Conservation (phyloP, 2,113 vertebrate genomes). For the Oreochromis niloticus region DNA sequence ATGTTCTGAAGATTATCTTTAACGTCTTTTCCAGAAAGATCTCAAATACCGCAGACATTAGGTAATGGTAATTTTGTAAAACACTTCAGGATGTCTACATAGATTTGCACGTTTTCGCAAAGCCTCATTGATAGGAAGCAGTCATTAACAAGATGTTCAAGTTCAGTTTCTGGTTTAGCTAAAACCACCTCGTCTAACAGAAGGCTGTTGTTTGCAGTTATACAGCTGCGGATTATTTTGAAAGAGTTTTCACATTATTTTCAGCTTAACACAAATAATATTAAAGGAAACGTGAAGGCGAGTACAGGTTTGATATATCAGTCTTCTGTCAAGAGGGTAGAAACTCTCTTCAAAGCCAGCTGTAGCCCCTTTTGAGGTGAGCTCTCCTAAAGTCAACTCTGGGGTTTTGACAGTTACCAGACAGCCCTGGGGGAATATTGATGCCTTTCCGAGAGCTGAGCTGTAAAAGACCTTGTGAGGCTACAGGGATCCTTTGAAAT, state of each 20-base stretch:
- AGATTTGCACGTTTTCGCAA: not conserved
- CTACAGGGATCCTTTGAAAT: slow-evolving; percentile 41
- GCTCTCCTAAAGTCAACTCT: slow-evolving; percentile 36
- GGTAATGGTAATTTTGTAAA: not conserved
- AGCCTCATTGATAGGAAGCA: not conserved
- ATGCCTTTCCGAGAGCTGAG: slow-evolving; percentile 31
- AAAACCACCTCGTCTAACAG: not conserved
- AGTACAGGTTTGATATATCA: not conserved
- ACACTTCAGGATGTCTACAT: not conserved
- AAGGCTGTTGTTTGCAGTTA: not conserved
- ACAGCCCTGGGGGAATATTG: slow-evolving; percentile 36
- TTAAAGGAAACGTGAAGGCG: not conserved
- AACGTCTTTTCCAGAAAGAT: not conserved
- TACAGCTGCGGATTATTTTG: not conserved
- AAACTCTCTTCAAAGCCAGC: slow-evolving; percentile 6
- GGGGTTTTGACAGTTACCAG: slow-evolving; percentile 36
- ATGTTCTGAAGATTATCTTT: not conserved
- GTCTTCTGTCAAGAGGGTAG: not conserved
- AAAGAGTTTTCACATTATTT: not conserved
- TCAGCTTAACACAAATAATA: not conserved
- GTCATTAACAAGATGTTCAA: not conserved
- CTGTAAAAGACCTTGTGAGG: slow-evolving; percentile 41
- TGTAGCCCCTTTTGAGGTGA: slow-evolving; percentile 14
- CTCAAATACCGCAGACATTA: not conserved
- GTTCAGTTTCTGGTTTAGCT: not conserved